Percentiles rank a stretch among this genome's conserved stretches.
Evolutionary conservation across 1,140 invertebrate genomes (phyloP).

Genomic region (Aplysia californica): DNA sequence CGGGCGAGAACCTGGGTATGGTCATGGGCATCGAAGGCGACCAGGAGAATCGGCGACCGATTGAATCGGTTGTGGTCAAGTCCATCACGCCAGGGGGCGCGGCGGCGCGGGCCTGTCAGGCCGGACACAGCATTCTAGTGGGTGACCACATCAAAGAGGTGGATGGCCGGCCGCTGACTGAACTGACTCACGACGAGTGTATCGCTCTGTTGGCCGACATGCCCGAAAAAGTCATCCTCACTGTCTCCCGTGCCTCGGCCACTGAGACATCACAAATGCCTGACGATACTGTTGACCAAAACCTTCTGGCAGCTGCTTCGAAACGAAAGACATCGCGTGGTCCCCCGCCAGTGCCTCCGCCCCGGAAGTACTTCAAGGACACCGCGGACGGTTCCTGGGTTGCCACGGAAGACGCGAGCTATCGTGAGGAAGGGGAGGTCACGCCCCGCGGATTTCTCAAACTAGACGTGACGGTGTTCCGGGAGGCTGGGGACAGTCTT

Average conservation of each 20-base stretch:
- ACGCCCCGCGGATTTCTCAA: conserved; percentile 40
- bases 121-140: conserved; percentile 70
- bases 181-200: conserved; percentile 88
- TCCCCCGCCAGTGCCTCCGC: neutral
- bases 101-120: conserved; percentile 83
- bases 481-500: conserved; percentile 46
- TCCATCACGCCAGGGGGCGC: conserved; percentile 90
- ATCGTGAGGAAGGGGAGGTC: conserved; percentile 4
- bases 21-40: conserved; percentile 93
- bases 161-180: conserved; percentile 79
- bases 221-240: conserved; percentile 51
- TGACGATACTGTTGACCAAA: neutral
- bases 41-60: conserved; percentile 74
- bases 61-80: conserved; percentile 84
- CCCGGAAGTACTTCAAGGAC: neutral
- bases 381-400: neutral
- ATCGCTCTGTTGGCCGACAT: conserved; percentile 73
- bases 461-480: conserved; percentile 40
- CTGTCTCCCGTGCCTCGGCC: neutral
- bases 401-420: conserved; percentile 23
- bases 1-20: conserved; percentile 89
- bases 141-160: conserved; percentile 91
- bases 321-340: no score
- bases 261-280: neutral
- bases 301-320: neutral